Base-by-base conservation (phyloP, 2,797 vertebrate species). In the Parauchenoglanis punctatus region DNA sequence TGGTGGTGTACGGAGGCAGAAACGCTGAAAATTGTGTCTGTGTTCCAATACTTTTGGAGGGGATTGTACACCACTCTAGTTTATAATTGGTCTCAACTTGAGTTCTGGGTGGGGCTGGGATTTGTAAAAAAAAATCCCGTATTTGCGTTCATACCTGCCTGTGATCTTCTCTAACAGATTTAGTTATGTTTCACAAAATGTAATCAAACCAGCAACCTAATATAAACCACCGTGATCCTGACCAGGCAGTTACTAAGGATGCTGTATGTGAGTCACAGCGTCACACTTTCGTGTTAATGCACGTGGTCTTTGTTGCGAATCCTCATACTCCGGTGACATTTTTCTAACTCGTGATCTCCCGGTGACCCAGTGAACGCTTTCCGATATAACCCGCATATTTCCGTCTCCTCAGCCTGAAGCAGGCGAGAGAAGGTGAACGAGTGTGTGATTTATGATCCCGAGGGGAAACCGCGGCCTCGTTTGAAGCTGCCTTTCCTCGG, bases 391-490 rank as follows among this genome's bases (percentile, higher is more conserved):
- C 40, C 3, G 20, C 11, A 23, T 10, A 23, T 8, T 70, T 40
- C 65, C 65, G 6, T 1, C 35, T 23, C 7, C 4, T 35, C 10
- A 15, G 8, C 2, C 20, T 25, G 31, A 3, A 0, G 40, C 73
- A n/a, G 11, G 7, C 73, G 12, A 17, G 75, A 25, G 56, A 46
- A 40, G 11, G 59, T 44, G 25, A 7, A 20, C 25, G 49, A 17
- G 28, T 78, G 75, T n/a, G 83, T 15, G 73, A 73, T 76, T 77
- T 77, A 28, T 54, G 54, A 54, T 58, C 76, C 52, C 0, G 52
- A 58, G 76, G 76, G 52, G 76, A 78, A 35, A 31, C n/a, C 28
- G 52, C 56, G 76, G 76, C 52, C 52, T 78, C 56, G 56, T 11
- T 58, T 3, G 52, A 12, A 20, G 76, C 76, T 4, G 49, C 17